phyloP scores from a whole-genome alignment of 2,888 invertebrate genomes.

The Mactromeris polynyma region DNA sequence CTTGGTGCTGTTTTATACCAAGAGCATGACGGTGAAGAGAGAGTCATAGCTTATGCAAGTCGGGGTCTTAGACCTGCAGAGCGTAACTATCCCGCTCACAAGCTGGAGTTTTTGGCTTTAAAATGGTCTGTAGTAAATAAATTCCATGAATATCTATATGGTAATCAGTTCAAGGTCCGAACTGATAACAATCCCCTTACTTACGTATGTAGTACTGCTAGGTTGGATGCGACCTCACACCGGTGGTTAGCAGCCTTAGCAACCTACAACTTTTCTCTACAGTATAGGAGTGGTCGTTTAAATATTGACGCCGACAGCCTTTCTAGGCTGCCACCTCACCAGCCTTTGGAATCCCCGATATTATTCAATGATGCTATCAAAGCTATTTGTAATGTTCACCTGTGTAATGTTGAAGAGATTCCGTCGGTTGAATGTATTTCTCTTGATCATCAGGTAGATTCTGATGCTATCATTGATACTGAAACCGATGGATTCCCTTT shows the following conservation, averaged over 20 bases:
- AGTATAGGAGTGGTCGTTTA: neutral
- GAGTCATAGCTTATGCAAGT: conserved; percentile 58
- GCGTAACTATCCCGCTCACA: too few species aligned
- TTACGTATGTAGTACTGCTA: neutral
- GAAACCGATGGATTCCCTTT: neutral
- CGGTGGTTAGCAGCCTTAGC: neutral
- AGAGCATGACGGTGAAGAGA: conserved; percentile 25
- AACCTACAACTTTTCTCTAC: neutral
- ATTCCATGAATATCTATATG: neutral
- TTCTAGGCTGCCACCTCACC: neutral
- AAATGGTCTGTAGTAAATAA: conserved; percentile 3
- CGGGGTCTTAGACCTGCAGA: too few species aligned
- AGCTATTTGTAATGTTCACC: neutral
- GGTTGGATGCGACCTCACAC: conserved; percentile 6
- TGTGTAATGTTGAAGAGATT: neutral
- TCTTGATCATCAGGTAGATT: neutral
- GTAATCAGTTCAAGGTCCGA: neutral
- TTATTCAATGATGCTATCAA: neutral
- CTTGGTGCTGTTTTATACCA: conserved; percentile 54
- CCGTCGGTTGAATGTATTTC: neutral
- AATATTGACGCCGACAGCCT: neutral
- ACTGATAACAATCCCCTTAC: conserved; percentile 15
- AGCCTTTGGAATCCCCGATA: neutral
- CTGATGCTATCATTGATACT: neutral
- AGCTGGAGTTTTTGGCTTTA: conserved; percentile 20